Evolutionary conservation across 1,140 invertebrate species (phyloP).

Genomic region (Parapsyche elsis): DNA sequence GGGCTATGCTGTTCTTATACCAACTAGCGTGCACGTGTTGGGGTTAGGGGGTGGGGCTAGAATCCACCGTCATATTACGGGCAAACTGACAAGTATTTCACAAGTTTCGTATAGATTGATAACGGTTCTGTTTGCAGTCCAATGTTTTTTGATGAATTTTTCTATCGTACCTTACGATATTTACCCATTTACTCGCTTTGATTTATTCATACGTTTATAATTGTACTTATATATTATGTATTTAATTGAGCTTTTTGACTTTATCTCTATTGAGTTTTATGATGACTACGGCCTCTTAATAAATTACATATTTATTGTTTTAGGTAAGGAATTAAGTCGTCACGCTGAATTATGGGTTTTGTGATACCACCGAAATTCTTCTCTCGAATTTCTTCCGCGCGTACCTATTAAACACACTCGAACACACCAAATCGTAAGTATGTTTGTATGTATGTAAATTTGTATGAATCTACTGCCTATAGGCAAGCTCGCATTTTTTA

Average conservation of each 20-base stretch:
- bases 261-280: constrained; percentile 21
- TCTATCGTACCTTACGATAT: too few species aligned
- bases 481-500: too few species aligned
- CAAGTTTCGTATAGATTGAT: too few species aligned
- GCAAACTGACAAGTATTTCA: too few species aligned
- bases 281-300: constrained; percentile 2
- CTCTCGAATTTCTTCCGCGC: background rate
- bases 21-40: too few species aligned
- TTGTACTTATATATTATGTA: background rate
- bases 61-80: too few species aligned
- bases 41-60: too few species aligned
- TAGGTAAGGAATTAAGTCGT: constrained; percentile 25
- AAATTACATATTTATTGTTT: constrained; percentile 25
- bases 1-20: too few species aligned
- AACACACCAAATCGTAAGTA: background rate
- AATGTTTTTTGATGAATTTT: too few species aligned
- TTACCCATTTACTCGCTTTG: too few species aligned
- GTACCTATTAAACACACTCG: background rate
- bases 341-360: constrained; percentile 23
- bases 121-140: too few species aligned
- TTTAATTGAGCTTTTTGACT: background rate
- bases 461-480: too few species aligned
- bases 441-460: background rate
- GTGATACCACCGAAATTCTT: background rate
- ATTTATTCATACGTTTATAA: background rate